A percentile compares a stretch with the other conserved stretches of the same genome.
Evolutionary conservation across 1,140 invertebrate genomes (phyloP).

Genomic region (Platorchestia sp.): DNA sequence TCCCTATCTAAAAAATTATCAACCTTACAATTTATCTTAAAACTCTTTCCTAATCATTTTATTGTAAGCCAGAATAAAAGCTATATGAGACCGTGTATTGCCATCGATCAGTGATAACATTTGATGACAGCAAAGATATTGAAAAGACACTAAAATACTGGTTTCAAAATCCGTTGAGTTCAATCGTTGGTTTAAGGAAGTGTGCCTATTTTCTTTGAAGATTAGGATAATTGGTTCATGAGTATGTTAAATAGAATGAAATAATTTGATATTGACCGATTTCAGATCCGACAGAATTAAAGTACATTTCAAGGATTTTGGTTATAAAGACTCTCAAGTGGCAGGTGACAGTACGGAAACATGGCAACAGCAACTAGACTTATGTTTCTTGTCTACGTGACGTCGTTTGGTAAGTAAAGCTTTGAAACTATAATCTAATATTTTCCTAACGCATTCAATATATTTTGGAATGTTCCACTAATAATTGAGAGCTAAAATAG

Average conservation of each 20-base stretch:
- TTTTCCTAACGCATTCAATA: not conserved
- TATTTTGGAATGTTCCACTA: no score
- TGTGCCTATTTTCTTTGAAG: no score
- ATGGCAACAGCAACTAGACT: not conserved
- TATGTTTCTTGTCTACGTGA: not conserved
- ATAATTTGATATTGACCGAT: not conserved
- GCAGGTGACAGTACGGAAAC: not conserved
- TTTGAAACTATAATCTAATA: not conserved
- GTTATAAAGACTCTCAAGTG: not conserved
- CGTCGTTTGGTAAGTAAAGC: not conserved
- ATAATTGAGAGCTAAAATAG: no score
- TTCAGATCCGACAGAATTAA: not conserved
- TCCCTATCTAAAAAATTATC: no score
- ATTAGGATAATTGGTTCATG: no score
- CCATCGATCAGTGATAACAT: no score
- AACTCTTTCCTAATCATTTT: no score
- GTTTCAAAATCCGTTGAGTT: not conserved
- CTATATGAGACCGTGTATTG: no score
- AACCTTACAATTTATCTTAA: no score
- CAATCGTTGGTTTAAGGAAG: no score
- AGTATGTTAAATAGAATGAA: no score
- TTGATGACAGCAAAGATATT: not conserved
- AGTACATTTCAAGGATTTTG: not conserved
- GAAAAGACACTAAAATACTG: not conserved
- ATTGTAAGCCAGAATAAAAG: no score